Percentiles rank a stretch among this genome's conserved stretches.
Evolutionary conservation across 2,888 invertebrate genomes (phyloP).

Genomic region (Lithophane socia): DNA sequence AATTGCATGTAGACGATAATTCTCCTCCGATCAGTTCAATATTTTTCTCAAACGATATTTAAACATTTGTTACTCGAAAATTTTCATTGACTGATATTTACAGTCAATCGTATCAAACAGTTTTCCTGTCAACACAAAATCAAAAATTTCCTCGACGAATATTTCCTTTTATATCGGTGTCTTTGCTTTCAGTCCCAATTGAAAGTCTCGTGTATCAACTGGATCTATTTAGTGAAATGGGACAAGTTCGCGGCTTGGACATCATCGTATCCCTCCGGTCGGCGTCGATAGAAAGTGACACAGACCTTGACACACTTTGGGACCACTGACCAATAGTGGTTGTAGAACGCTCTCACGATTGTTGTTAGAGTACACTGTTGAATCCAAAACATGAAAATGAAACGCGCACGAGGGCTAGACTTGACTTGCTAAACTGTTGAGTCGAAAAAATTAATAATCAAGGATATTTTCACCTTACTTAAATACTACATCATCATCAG

Average conservation of each 20-base stretch:
- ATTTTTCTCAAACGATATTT: background rate
- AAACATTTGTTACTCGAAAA: background rate
- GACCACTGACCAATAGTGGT: conserved; percentile 38
- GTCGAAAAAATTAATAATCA: background rate
- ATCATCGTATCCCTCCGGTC: conserved; percentile 32
- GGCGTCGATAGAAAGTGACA: conserved; percentile 60
- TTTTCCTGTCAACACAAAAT: background rate
- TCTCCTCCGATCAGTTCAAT: background rate
- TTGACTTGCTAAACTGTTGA: background rate
- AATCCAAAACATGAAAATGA: background rate
- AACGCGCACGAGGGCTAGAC: background rate
- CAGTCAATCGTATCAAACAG: background rate
- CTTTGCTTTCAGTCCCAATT: conserved; percentile 21
- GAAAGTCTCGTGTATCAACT: conserved; percentile 23
- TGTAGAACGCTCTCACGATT: conserved; percentile 2
- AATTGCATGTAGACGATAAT: conserved; percentile 4
- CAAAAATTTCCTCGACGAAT: conserved; percentile 15
- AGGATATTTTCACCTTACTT: background rate
- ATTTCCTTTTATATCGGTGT: background rate
- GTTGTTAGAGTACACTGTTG: background rate
- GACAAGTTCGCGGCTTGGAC: conserved; percentile 43
- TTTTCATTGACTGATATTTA: background rate
- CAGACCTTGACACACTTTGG: conserved; percentile 59
- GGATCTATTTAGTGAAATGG: conserved; percentile 35
- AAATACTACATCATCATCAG: background rate